Evolutionary conservation across 2,797 vertebrate species (phyloP).

Genomic region (Ambastaia sidthimunki): DNA sequence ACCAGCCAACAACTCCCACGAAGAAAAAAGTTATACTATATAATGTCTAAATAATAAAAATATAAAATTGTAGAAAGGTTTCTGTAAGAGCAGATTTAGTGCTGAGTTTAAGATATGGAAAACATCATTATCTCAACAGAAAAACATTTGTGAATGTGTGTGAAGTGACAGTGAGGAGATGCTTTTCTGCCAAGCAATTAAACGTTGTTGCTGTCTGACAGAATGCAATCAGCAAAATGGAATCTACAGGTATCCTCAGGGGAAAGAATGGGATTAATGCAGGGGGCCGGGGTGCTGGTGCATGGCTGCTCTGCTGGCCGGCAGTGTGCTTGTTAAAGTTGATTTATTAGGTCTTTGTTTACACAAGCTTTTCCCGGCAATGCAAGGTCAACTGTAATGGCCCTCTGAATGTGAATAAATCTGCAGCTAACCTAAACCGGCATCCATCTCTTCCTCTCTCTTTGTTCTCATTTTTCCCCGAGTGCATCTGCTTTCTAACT

Average conservation of each 20-base stretch:
- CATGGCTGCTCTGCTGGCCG: constrained; percentile 67
- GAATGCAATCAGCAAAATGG: constrained; percentile 76
- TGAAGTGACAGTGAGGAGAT: constrained; percentile 62
- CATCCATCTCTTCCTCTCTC: constrained; percentile 33
- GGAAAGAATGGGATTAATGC: constrained; percentile 63
- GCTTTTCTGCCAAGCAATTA: constrained; percentile 79
- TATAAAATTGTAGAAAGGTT: not conserved
- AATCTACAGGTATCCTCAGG: constrained; percentile 77
- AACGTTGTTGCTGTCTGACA: constrained; percentile 70
- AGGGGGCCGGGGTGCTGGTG: constrained; percentile 50
- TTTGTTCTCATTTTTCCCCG: constrained; percentile 58
- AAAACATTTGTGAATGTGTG: constrained; percentile 7
- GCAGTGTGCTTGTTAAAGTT: constrained; percentile 81
- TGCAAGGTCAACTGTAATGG: constrained; percentile 84
- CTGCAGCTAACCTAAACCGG: constrained; percentile 63
- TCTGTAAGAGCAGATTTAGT: not conserved
- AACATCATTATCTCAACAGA: not conserved
- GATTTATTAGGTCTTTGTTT: constrained; percentile 84
- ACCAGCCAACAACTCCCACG: not conserved
- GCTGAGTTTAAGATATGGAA: not conserved
- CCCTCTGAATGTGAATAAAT: constrained; percentile 83
- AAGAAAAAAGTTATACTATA: not conserved
- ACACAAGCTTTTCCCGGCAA: constrained; percentile 78
- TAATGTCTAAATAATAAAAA: not conserved
- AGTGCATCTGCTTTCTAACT: constrained; percentile 57